phyloP scores from a whole-genome alignment of 2,888 invertebrate species.

The Deilephila elpenor region DNA sequence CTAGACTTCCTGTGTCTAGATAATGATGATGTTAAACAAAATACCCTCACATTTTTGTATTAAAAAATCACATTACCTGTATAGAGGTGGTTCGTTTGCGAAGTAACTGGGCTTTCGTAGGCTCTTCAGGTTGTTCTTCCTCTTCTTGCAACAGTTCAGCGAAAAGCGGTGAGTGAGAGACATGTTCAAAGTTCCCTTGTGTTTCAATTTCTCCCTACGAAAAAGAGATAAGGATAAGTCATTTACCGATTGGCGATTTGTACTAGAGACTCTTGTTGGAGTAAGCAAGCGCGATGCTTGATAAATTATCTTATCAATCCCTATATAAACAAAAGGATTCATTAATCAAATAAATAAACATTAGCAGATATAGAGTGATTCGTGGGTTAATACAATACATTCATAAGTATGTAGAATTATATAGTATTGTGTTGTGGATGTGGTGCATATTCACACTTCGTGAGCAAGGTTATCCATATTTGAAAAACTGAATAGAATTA shows the following conservation, averaged over 20 bases:
- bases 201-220: constrained; percentile 86
- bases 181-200: constrained; percentile 82
- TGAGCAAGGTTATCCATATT: too few relatives aligned
- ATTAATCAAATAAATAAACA: too few relatives aligned
- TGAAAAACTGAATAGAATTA: too few relatives aligned
- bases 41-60: not conserved
- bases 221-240: not conserved
- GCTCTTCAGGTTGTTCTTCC: constrained; percentile 56
- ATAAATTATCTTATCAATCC: too few relatives aligned
- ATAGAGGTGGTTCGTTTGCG: constrained; percentile 73
- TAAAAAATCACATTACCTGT: constrained; percentile 54
- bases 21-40: not conserved
- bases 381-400: too few relatives aligned
- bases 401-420: too few relatives aligned
- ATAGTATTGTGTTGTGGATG: too few relatives aligned
- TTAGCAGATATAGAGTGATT: too few relatives aligned
- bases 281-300: too few relatives aligned
- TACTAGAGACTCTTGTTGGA: not conserved
- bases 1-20: not conserved
- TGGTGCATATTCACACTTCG: too few relatives aligned
- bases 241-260: too few relatives aligned
- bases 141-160: constrained; percentile 77
- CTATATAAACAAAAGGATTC: too few relatives aligned
- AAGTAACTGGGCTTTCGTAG: constrained; percentile 40
- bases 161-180: constrained; percentile 81